Evolutionary conservation across 2,797 vertebrate species (phyloP), one percentile per base, ranked within the genome.

Genomic region (Falco peregrinus): DNA sequence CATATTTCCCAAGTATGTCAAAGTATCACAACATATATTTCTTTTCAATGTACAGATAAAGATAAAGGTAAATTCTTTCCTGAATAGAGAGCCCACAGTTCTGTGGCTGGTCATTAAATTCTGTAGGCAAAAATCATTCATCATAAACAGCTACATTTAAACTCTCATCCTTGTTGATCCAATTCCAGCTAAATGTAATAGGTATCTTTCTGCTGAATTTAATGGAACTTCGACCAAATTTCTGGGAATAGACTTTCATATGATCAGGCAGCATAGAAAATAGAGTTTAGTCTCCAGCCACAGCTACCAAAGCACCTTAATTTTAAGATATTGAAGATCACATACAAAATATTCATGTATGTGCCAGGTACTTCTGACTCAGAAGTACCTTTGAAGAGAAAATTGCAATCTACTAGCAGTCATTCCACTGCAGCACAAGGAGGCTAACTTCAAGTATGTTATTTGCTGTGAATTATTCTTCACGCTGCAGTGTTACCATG

Each of bases 381-480:
- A 84, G 53, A 90, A 88, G 45, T 18, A 54, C 7, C 29, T 81
- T 75, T 75, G 51, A 81, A 80, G 47, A 94, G 75, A 89, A 87
- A 95, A 95, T 69, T 80, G 29, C 35, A 89, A 61, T 67, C 68
- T 79, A 50, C 65, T 90, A 39, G 21, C 70, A 90, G 54, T 73
- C 63, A 93, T 95, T 96, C 77, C 73, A 83, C 65, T 81, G 53
- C 77, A 94, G 84, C 28, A 88, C 94, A 94, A 97, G 37, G 54
- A 95, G 75, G 37, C 24, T 60, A 89, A 84, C 89, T 89, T 94
- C 77, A 82, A 87, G 28, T 82, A 53, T 80, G 82, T 91, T 96
- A 93, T 94, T 94, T 94, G 37, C 71, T 80, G 65, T 91, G 93
- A 96, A 96, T 95, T 96, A 96, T 92, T 96, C 85, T 92, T 96